Conservation (phyloP, 30 jellyfish, hydroid and myxozoan genomes). For the Pelagia noctiluca region DNA sequence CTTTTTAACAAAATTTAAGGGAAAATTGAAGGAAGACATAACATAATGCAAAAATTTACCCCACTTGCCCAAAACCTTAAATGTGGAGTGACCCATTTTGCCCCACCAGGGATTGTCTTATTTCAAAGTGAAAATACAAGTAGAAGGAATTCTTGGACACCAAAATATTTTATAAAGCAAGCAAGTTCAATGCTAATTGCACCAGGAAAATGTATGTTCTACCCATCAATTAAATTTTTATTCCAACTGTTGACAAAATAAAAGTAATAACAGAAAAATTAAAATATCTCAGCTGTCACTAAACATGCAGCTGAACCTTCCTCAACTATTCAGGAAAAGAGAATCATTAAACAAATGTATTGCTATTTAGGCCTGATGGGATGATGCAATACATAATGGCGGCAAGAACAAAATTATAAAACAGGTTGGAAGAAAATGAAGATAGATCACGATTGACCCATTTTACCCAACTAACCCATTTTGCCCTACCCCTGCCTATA, state of each 20-base stretch:
- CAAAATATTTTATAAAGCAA: neutral
- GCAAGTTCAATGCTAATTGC: neutral
- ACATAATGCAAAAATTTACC: neutral
- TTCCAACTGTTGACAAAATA: neutral
- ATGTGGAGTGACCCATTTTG: conserved; percentile 2
- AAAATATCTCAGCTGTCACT: too few relatives aligned
- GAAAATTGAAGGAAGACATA: too few relatives aligned
- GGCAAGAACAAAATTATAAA: neutral
- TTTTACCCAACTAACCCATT: conserved; percentile 8
- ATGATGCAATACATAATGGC: neutral
- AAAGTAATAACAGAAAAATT: neutral
- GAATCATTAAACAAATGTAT: neutral
- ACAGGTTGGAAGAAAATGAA: neutral
- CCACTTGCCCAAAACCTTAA: neutral
- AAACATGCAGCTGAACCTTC: neutral
- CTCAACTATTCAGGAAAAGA: neutral
- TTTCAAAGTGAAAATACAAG: too few relatives aligned
- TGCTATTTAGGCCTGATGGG: neutral
- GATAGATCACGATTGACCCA: neutral
- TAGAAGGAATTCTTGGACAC: too few relatives aligned
- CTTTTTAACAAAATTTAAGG: neutral
- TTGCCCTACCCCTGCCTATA: conserved; percentile 6
- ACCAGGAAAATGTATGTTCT: neutral
- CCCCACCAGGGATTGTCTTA: too few relatives aligned
- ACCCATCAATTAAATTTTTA: too few relatives aligned